These are phyloP conservation scores for Polypedilum vanderplanki DNA, from an alignment of 1,140 invertebrate genomes.

Conservation along the genomic window DNA sequence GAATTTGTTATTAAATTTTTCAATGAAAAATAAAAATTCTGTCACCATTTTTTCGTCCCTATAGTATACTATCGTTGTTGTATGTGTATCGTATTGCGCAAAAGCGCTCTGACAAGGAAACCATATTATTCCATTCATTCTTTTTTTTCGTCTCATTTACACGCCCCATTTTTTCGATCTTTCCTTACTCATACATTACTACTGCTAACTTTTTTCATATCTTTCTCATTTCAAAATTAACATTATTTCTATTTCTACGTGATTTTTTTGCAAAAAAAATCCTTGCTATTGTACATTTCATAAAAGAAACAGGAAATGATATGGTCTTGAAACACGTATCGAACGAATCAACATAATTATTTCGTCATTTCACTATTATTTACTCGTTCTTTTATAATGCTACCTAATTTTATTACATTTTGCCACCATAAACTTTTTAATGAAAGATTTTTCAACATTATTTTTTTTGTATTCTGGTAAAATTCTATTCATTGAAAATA, in stretches of 20 bases:
- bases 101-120: not conserved
- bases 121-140: not conserved
- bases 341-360: not conserved
- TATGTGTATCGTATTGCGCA: not conserved
- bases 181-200: not conserved
- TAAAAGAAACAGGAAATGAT: slow-evolving; percentile 13
- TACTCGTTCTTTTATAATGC: not conserved
- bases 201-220: not conserved
- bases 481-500: too few species aligned
- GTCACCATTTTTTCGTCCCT: not conserved
- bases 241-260: slow-evolving; percentile 4
- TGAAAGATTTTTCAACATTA: too few species aligned
- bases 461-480: too few species aligned
- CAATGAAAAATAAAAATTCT: not conserved
- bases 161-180: slow-evolving; percentile 7
- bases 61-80: not conserved
- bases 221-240: slow-evolving; percentile 10
- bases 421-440: not conserved
- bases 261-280: not conserved
- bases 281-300: not conserved
- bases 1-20: not conserved
- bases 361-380: slow-evolving; percentile 4
- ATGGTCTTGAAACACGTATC: slow-evolving; percentile 17
- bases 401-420: not conserved
- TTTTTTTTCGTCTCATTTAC: not conserved